phyloP scores from a whole-genome alignment of 2,113 vertebrate species.

The Panthera uncia region DNA sequence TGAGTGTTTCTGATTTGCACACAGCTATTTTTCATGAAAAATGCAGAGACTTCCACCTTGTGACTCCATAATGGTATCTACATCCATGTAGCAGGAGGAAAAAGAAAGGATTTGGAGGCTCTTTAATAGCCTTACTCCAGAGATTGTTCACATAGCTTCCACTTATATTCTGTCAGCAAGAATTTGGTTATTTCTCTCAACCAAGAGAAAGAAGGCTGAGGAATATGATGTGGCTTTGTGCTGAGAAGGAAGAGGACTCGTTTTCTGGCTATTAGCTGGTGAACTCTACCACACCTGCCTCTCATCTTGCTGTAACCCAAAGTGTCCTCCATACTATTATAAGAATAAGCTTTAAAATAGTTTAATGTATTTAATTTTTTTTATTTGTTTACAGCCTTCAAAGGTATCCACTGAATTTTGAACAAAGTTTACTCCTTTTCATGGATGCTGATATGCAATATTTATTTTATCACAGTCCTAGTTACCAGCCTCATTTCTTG shows the following conservation, averaged over 20 bases:
- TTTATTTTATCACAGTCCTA: background rate
- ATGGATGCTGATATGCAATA: background rate
- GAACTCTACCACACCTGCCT: background rate
- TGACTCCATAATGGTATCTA: background rate
- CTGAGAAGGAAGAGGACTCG: background rate
- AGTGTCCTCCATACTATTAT: background rate
- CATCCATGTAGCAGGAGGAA: background rate
- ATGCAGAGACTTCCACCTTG: background rate
- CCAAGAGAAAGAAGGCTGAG: background rate
- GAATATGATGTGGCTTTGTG: background rate
- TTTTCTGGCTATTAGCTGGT: background rate
- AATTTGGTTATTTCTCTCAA: background rate
- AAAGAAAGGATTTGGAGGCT: background rate
- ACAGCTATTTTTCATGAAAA: background rate
- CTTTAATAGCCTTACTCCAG: background rate
- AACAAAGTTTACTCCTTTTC: background rate
- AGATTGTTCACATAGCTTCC: background rate
- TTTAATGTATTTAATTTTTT: background rate
- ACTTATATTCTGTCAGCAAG: background rate
- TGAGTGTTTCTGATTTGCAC: background rate
- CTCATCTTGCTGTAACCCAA: background rate
- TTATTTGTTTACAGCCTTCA: background rate
- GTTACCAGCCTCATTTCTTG: background rate
- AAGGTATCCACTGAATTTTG: background rate
- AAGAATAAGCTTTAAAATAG: background rate